A percentile compares a stretch with the other conserved stretches of the same genome.
phyloP scores from a whole-genome alignment of 1,140 invertebrate species.

The Sipha flava region DNA sequence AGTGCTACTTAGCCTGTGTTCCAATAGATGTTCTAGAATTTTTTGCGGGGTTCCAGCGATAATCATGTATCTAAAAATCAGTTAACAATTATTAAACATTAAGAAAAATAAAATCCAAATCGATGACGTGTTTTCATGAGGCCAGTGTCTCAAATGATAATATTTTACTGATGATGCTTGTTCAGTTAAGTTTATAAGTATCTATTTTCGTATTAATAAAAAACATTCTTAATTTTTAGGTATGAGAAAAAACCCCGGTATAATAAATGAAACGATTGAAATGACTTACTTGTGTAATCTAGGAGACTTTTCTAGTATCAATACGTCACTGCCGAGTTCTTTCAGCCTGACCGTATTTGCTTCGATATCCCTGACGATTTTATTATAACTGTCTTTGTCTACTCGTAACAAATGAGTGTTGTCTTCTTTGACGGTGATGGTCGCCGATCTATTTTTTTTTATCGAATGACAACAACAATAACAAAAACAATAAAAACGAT shows the following conservation, averaged over 20 bases:
- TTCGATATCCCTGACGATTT: constrained; percentile 75
- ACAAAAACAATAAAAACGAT: too few relatives aligned
- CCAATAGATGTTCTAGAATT: constrained; percentile 70
- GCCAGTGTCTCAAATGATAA: too few relatives aligned
- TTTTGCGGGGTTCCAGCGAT: constrained; percentile 82
- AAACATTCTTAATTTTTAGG: too few relatives aligned
- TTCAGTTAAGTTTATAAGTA: too few relatives aligned
- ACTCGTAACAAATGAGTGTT: constrained; percentile 78
- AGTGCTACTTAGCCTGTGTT: constrained; percentile 59
- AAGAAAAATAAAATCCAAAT: not conserved
- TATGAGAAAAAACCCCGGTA: too few relatives aligned
- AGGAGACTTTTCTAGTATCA: constrained; percentile 67
- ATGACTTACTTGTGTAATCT: not conserved
- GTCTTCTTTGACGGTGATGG: constrained; percentile 72
- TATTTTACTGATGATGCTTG: too few relatives aligned
- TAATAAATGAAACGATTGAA: not conserved
- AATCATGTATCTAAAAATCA: constrained; percentile 64
- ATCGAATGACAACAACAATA: not conserved
- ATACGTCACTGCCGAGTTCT: constrained; percentile 77
- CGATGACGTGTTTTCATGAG: too few relatives aligned
- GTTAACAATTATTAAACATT: not conserved
- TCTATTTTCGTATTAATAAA: too few relatives aligned
- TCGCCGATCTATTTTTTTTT: constrained; percentile 61
- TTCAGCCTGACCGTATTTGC: constrained; percentile 79
- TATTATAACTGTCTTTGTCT: constrained; percentile 81